Evolutionary conservation across 2,113 vertebrate genomes (phyloP).

Genomic region (Cyprinodon brontotheroides): DNA sequence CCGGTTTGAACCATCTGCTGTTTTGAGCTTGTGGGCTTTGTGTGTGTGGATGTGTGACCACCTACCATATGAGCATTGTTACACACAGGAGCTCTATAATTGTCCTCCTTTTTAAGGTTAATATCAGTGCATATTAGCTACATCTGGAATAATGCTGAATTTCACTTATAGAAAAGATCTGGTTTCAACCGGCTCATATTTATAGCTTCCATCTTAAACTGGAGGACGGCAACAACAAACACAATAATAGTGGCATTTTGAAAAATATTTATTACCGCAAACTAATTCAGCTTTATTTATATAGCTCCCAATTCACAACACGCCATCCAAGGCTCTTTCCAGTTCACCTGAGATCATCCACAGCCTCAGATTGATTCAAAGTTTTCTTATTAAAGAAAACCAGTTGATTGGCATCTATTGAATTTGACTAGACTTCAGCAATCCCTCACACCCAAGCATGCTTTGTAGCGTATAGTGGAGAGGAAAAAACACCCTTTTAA

Average conservation of each 20-base stretch:
- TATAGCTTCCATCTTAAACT: background rate
- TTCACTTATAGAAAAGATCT: background rate
- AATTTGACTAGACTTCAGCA: no score
- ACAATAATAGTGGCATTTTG: background rate
- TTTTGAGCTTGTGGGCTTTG: conserved; percentile 28
- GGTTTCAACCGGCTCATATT: background rate
- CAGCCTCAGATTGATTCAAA: no score
- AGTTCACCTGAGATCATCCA: no score
- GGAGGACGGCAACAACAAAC: background rate
- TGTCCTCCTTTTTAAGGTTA: conserved; percentile 41
- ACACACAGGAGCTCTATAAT: conserved; percentile 48
- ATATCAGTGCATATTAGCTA: conserved; percentile 25
- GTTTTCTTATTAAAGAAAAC: no score
- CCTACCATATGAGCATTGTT: conserved; percentile 34
- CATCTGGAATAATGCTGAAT: conserved; percentile 24
- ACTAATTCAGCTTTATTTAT: no score
- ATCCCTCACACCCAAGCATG: no score
- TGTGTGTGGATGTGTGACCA: conserved; percentile 18
- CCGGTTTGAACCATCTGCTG: conserved; percentile 64
- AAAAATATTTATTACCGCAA: no score
- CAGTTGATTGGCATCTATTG: no score
- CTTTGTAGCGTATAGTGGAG: no score
- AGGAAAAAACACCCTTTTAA: no score
- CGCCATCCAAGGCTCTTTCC: no score
- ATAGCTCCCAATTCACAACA: no score